Evolutionary conservation across 2,113 vertebrate species (phyloP), one percentile per base, ranked within the genome.

Genomic region (Melanerpes aurifrons): DNA sequence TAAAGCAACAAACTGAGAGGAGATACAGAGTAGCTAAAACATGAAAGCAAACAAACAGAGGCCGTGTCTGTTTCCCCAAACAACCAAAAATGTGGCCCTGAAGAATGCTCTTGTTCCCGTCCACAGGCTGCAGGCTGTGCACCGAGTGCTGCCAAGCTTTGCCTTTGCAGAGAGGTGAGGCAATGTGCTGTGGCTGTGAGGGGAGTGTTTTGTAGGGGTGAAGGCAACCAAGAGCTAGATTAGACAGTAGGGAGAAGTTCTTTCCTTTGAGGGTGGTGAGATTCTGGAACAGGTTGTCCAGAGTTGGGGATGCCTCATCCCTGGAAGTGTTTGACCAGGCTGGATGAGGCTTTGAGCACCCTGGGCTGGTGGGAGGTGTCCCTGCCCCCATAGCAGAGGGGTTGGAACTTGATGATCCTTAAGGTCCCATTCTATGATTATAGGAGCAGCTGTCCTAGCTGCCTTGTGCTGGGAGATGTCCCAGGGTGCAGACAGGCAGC

Each of bases 1-100:
- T 95, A 88, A 63, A 94, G 93, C 90, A 96, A 90, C 94, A 90
- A 93, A 90, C 82, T 3, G 15, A 47, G 43, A 77, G 73, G 31
- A 91, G 66, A 64, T 48, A 15, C 31, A 48, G 76, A 87, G 91
- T 4, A 86, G 70, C 86, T 94, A 32, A 72, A 68, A 74, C 57
- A 54, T 0, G 20, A 53, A 78, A 78, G 58, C 77, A 78, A 84
- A 91, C 61, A 89, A 94, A 93, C 82, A 88, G 80, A 45, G 66
- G 40, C 32, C 45, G 64, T 64, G 48, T 72, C 68, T 80, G 26
- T 48, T 88, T 89, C 61, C 87, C 24, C 40, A 61, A 69, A 81
- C 66, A 61, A 8, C 37, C 54, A 12, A 25, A 83, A 50, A 62
- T 1, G n/a, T 26, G 80, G 28, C 91, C 75, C 26, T 79, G 68